These are phyloP conservation scores for Perca schrenkii DNA, from an alignment of 2,113 vertebrate species.

Conservation along the genomic window DNA sequence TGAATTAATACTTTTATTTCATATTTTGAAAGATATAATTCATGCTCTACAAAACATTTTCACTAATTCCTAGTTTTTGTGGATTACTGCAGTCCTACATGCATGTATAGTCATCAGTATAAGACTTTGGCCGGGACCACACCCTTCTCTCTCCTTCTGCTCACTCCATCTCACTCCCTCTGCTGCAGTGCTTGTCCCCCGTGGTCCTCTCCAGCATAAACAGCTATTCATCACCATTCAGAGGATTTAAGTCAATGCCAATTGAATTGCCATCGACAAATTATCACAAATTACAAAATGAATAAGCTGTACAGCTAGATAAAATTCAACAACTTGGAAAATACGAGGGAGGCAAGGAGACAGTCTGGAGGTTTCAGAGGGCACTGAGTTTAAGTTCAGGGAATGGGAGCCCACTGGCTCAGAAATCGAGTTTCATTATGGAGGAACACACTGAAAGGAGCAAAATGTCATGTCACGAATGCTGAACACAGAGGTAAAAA, in stretches of 20 bases:
- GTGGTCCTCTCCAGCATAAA: conserved; percentile 56
- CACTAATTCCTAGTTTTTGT: background rate
- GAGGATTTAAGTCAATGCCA: conserved; percentile 67
- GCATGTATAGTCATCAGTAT: background rate
- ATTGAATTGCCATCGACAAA: conserved; percentile 73
- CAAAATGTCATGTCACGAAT: conserved; percentile 15
- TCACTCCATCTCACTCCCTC: conserved; percentile 32
- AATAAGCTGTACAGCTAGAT: conserved; percentile 48
- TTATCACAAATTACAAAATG: conserved; percentile 69
- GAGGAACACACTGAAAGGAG: conserved; percentile 16
- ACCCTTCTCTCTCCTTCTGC: conserved; percentile 32
- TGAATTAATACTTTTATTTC: background rate
- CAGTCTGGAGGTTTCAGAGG: conserved; percentile 21
- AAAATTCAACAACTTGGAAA: conserved; percentile 21
- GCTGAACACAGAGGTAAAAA: conserved; percentile 24
- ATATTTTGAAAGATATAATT: background rate
- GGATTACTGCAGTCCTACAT: background rate
- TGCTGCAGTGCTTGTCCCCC: conserved; percentile 45
- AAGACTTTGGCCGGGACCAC: conserved; percentile 28
- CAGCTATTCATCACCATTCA: conserved; percentile 69
- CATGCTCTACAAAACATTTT: background rate
- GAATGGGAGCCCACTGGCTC: conserved; percentile 24
- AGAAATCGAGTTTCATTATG: conserved; percentile 50
- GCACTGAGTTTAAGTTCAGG: conserved; percentile 19
- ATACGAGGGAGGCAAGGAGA: conserved; percentile 12